Base-by-base conservation (phyloP, 2,888 invertebrate species). In the Rhamphomyia laevipes region DNA sequence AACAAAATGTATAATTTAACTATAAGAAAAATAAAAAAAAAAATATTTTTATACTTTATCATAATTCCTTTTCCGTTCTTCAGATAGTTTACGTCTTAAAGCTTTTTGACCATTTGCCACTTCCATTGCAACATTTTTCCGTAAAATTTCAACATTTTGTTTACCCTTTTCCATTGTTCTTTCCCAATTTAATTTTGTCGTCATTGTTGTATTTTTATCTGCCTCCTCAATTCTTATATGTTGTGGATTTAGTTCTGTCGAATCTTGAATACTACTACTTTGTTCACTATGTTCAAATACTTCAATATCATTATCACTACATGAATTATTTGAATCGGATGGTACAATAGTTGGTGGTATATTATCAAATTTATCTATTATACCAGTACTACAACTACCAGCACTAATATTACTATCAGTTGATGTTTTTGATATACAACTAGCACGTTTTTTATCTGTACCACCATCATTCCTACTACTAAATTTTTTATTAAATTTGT, bases 121-220 rank as follows among this genome's bases (percentile, higher is more conserved):
- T 11, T 53, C 54, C 55, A 56, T 45, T 0, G 64, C 61, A 1
- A 61, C 63, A 51, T 67, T 69, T 50, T 70, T 66, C 1, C 70
- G 58, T 43, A 71, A 53, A 6, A 71, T 70, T 52, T 71, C 68
- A 3, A 71, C 61, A 55, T 71, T 71, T 45, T 68, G 66, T 48
- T 71, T 71, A 47, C 69, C 62, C 53, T 70, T 70, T 47, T 70
- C 70, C n/a, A 70, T 57, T 7, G 67, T 64, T 48, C 68, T 65
- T 37, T 62, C 61, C 66, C 63, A 67, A 27, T 65, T 66, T 4
- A 61, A 57, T 21, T 53, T 52, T n/a, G 17, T 35, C 30, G 18
- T 41, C 12, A 2, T 47, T 40, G 17, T 35, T 27, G 18, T 41
- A 15, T 5, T 47, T 40, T 27, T n/a, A 10, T 4, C 18, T n/a